phyloP scores from a whole-genome alignment of 2,888 invertebrate species.

The Xestia xanthographa region DNA sequence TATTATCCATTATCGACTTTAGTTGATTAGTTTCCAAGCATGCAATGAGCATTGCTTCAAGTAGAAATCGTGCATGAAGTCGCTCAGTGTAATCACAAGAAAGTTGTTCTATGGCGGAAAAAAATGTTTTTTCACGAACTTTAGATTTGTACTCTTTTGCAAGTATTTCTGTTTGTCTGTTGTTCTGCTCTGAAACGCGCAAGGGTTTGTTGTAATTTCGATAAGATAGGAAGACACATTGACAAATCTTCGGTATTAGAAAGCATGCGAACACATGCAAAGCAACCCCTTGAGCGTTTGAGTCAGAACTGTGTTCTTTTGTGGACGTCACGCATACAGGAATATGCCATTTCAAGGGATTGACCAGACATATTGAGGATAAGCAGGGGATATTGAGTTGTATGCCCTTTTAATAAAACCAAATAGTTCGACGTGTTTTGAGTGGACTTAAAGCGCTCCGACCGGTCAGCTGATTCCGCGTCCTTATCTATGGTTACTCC shows the following conservation, averaged over 20 bases:
- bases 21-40: constrained; percentile 1
- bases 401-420: background rate
- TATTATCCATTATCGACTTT: background rate
- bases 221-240: background rate
- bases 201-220: background rate
- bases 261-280: background rate
- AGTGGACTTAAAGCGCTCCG: background rate
- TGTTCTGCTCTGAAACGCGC: constrained; percentile 20
- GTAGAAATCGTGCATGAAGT: background rate
- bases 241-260: background rate
- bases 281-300: background rate
- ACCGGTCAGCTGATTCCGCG: background rate
- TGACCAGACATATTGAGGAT: too few relatives aligned
- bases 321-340: background rate
- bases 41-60: background rate
- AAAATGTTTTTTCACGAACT: constrained; percentile 3
- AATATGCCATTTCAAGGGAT: constrained; percentile 4
- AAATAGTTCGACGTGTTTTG: background rate
- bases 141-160: constrained; percentile 9
- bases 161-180: constrained; percentile 11
- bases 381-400: too few relatives aligned
- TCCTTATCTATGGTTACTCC: background rate
- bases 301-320: background rate
- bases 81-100: background rate
- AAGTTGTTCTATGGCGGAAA: constrained; percentile 38